phyloP scores from a whole-genome alignment of 2,888 invertebrate species.

The Chymomyza amoena region DNA sequence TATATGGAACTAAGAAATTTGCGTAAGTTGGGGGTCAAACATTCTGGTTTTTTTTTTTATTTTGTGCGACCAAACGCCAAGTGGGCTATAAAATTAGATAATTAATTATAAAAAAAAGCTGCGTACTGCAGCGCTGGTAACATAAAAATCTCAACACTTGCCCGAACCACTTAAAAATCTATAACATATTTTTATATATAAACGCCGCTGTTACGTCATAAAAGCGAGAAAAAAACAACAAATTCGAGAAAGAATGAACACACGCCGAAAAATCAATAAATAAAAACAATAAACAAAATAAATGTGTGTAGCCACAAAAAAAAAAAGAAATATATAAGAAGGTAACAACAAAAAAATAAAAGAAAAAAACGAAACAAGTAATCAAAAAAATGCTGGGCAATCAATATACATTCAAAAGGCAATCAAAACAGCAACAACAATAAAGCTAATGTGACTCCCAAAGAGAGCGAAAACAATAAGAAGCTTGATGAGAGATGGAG shows the following conservation, averaged over 20 bases:
- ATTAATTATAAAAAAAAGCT: constrained; percentile 19
- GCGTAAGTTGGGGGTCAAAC: not conserved
- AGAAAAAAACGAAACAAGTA: not conserved
- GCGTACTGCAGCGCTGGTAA: constrained; percentile 22
- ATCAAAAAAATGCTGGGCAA: not conserved
- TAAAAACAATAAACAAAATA: constrained; percentile 16
- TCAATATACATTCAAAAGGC: constrained; percentile 5
- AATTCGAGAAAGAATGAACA: constrained; percentile 17
- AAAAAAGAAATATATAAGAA: not conserved
- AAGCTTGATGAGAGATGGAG: not conserved
- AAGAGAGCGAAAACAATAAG: not conserved
- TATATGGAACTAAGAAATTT: not conserved
- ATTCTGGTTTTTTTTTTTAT: not conserved
- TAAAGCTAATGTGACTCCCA: not conserved
- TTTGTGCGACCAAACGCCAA: not conserved
- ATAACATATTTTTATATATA: not conserved
- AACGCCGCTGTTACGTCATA: constrained; percentile 39
- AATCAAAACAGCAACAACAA: constrained; percentile 1
- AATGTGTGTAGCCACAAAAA: constrained; percentile 1
- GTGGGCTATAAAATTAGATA: not conserved
- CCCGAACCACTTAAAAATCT: constrained; percentile 31
- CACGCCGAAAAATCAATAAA: constrained; percentile 38
- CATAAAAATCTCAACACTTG: constrained; percentile 44
- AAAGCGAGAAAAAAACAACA: constrained; percentile 19
- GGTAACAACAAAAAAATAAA: not conserved